Percentiles rank a stretch among this genome's conserved stretches.
phyloP scores from a whole-genome alignment of 2,888 invertebrate genomes.

The Panorpa germanica region DNA sequence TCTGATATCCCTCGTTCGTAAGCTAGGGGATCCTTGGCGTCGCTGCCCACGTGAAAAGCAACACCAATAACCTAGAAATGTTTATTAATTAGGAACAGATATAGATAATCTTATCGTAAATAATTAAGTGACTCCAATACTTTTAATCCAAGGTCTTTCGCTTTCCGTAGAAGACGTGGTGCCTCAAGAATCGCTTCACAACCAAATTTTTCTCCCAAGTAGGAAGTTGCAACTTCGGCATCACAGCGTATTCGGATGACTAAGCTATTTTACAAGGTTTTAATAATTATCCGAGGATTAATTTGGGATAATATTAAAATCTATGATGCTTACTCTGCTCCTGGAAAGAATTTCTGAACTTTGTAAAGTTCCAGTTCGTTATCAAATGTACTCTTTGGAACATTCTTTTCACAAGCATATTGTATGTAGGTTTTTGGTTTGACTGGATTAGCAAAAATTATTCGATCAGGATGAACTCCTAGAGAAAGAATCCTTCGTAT shows the following conservation, averaged over 20 bases:
- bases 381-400: too few species aligned
- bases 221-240: conserved; percentile 65
- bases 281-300: too few species aligned
- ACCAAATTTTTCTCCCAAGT: conserved; percentile 86
- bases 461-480: conserved; percentile 46
- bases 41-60: conserved; percentile 92
- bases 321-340: too few species aligned
- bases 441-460: conserved; percentile 51
- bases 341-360: too few species aligned
- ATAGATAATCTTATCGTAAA: too few species aligned
- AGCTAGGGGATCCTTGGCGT: conserved; percentile 65
- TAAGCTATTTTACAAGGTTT: conserved; percentile 37
- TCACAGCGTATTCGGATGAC: conserved; percentile 81
- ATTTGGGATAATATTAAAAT: too few species aligned
- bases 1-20: conserved; percentile 61
- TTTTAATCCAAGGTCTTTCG: conserved; percentile 56
- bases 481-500: conserved; percentile 63
- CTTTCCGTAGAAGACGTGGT: conserved; percentile 50
- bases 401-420: too few species aligned
- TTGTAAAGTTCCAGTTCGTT: too few species aligned
- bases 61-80: conserved; percentile 41
- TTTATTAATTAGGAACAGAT: background rate
- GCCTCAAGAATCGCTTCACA: conserved; percentile 64
- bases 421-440: conserved; percentile 54
- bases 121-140: too few species aligned